These are phyloP conservation scores for Drosophila neoperkinsi DNA, from an alignment of 2,888 invertebrate species.

Conservation along the genomic window DNA sequence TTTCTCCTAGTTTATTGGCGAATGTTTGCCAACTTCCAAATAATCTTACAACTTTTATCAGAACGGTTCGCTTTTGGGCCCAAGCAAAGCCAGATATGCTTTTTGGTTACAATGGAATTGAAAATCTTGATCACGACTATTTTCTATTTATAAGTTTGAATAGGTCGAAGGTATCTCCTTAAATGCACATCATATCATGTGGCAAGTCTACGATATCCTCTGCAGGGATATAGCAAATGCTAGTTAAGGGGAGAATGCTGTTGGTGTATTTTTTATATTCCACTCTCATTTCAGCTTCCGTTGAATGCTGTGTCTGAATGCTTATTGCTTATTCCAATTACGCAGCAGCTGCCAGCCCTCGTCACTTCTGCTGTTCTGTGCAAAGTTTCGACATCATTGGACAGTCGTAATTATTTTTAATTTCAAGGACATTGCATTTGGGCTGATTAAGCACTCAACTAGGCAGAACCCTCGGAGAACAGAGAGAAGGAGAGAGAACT, in stretches of 20 bases:
- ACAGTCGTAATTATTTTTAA: conserved; percentile 61
- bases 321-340: conserved; percentile 25
- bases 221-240: not conserved
- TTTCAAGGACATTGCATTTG: conserved; percentile 40
- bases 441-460: conserved; percentile 49
- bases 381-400: conserved; percentile 34
- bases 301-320: conserved; percentile 5
- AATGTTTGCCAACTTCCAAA: not conserved
- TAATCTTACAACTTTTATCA: not conserved
- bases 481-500: not conserved
- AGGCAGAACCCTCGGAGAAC: conserved; percentile 9
- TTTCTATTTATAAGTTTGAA: not conserved
- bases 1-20: not conserved
- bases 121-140: not conserved
- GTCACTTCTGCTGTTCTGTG: not conserved
- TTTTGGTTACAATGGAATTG: not conserved
- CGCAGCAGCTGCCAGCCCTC: not conserved
- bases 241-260: not conserved
- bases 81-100: not conserved
- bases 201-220: not conserved
- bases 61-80: not conserved
- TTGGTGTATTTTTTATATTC: not conserved
- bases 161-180: not conserved
- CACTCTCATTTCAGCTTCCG: not conserved
- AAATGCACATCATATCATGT: not conserved